Conservation (phyloP, 2,113 vertebrate species). For the Ardeotis arabs region DNA sequence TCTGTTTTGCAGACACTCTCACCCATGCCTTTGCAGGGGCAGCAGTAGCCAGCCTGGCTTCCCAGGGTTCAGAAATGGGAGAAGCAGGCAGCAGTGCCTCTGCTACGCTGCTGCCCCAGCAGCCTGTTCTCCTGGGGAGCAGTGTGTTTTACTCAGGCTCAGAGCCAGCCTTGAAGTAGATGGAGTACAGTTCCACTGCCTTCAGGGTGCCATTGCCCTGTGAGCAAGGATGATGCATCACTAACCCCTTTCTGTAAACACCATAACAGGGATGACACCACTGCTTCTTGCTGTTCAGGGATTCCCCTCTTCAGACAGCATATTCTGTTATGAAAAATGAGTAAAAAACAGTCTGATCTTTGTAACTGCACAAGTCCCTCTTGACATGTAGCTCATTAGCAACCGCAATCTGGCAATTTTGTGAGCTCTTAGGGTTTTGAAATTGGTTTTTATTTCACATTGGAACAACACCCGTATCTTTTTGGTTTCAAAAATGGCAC, state of each 20-base stretch:
- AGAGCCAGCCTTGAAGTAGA: not conserved
- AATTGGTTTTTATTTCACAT: not conserved
- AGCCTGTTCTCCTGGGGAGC: not conserved
- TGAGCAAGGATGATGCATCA: not conserved
- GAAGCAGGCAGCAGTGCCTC: not conserved
- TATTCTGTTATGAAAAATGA: not conserved
- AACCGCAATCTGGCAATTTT: not conserved
- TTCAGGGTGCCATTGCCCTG: not conserved
- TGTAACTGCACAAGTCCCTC: not conserved
- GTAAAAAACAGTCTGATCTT: not conserved
- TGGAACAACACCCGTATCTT: not conserved
- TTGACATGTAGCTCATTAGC: not conserved
- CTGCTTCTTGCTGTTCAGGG: not conserved
- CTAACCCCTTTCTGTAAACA: not conserved
- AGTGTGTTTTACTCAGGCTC: accelerated
- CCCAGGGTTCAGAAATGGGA: not conserved
- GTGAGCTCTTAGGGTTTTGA: not conserved
- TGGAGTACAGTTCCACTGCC: not conserved
- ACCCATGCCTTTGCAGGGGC: not conserved
- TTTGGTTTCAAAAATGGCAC: not conserved
- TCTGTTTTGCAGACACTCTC: not conserved
- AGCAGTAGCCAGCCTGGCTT: not conserved
- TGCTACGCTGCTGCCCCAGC: not conserved
- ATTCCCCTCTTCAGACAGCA: not conserved
- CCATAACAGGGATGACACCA: not conserved